Evolutionary conservation across 2,797 vertebrate species (phyloP).

Genomic region (Sitta carolinensis): DNA sequence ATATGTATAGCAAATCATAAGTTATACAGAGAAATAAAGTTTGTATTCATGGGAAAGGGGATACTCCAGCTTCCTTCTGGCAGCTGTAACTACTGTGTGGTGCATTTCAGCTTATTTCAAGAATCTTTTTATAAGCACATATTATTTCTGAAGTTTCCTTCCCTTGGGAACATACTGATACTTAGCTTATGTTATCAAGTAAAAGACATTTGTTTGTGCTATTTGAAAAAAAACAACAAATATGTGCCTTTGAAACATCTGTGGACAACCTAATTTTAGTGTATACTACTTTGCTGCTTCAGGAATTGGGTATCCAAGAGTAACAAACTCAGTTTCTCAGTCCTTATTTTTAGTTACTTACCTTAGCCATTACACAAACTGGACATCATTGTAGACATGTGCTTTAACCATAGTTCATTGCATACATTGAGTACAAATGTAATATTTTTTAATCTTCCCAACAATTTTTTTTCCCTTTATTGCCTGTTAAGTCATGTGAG

Average conservation of each 20-base stretch:
- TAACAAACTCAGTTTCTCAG: not conserved
- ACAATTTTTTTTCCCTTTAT: not conserved
- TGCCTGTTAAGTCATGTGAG: not conserved
- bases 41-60: not conserved
- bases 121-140: not conserved
- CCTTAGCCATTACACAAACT: not conserved
- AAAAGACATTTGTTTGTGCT: not conserved
- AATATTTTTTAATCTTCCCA: not conserved
- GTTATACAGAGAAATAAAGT: not conserved
- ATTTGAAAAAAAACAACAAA: not conserved
- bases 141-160: not conserved
- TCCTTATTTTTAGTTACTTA: not conserved
- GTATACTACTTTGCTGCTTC: not conserved
- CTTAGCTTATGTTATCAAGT: not conserved
- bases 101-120: not conserved
- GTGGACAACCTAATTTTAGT: not conserved
- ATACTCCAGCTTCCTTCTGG: not conserved
- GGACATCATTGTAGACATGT: not conserved
- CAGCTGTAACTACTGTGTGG: not conserved
- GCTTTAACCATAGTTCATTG: not conserved
- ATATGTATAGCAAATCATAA: not conserved
- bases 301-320: not conserved
- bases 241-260: not conserved
- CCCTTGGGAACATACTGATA: not conserved
- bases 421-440: not conserved